Evolutionary conservation across 2,113 vertebrate genomes (phyloP).

Genomic region (Falcunculus frontatus): DNA sequence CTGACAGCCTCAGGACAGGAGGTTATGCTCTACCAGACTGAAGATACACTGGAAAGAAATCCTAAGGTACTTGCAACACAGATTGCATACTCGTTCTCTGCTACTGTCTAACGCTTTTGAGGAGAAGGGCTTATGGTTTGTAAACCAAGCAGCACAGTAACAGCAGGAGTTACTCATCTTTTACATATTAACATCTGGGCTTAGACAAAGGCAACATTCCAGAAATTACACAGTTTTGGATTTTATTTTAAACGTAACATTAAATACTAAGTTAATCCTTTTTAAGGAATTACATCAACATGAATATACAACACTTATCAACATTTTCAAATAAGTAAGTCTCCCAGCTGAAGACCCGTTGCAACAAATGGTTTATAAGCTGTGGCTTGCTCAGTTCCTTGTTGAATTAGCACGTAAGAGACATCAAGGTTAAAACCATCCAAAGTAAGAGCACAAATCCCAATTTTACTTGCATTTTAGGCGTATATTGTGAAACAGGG

Average conservation of each 20-base stretch:
- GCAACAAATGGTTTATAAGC: not conserved
- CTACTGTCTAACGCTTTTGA: not conserved
- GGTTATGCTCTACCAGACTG: conserved; percentile 74
- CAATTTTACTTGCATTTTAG: not conserved
- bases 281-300: not conserved
- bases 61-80: conserved; percentile 57
- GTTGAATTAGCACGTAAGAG: not conserved
- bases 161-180: not conserved
- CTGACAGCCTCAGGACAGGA: conserved; percentile 62
- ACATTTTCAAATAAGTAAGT: not conserved
- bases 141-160: not conserved
- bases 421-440: not conserved
- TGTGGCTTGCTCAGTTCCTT: not conserved
- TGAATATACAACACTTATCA: not conserved
- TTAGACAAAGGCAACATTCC: not conserved
- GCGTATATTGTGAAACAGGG: not conserved
- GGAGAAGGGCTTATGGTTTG: not conserved
- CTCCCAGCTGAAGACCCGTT: not conserved
- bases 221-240: not conserved
- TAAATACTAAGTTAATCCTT: not conserved
- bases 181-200: not conserved
- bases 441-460: not conserved
- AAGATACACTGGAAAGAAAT: conserved; percentile 72
- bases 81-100: not conserved
- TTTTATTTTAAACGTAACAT: not conserved